These are phyloP conservation scores for Empis livida DNA, from an alignment of 2,888 invertebrate species.

Conservation along the genomic window DNA sequence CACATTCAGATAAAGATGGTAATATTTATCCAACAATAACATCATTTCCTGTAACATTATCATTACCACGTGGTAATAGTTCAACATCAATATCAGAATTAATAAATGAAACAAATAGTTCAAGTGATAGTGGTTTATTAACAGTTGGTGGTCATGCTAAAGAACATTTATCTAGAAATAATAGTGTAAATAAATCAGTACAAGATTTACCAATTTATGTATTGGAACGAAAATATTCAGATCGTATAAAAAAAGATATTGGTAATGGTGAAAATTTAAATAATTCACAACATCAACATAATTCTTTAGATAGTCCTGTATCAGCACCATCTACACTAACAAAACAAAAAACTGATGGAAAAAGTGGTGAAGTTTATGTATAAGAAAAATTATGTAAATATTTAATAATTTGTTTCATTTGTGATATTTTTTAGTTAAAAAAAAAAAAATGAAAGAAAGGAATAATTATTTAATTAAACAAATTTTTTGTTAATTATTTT, in stretches of 20 bases:
- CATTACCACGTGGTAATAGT: constrained; percentile 20
- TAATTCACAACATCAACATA: neutral
- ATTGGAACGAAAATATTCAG: constrained; percentile 23
- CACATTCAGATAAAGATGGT: constrained; percentile 21
- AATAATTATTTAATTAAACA: too few relatives aligned
- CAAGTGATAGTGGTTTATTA: constrained; percentile 10
- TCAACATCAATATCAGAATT: constrained; percentile 25
- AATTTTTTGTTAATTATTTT: too few relatives aligned
- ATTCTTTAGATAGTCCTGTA: constrained; percentile 13
- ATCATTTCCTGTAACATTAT: constrained; percentile 27
- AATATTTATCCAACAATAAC: constrained; percentile 17
- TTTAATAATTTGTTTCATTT: too few relatives aligned
- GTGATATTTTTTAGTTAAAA: too few relatives aligned
- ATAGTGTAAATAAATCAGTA: constrained; percentile 19
- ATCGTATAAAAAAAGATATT: constrained; percentile 3
- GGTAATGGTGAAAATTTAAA: neutral
- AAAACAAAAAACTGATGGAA: constrained; percentile 29
- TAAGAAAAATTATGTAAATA: constrained; percentile 10
- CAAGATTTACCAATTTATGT: constrained; percentile 12
- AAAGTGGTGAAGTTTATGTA: constrained; percentile 35
- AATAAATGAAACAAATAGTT: constrained; percentile 8
- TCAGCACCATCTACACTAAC: constrained; percentile 33
- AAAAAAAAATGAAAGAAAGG: too few relatives aligned
- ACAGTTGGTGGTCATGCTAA: constrained; percentile 16
- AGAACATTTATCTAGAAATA: constrained; percentile 21